Evolutionary conservation across 2,113 vertebrate species (phyloP).

Genomic region (Etheostoma spectabile): DNA sequence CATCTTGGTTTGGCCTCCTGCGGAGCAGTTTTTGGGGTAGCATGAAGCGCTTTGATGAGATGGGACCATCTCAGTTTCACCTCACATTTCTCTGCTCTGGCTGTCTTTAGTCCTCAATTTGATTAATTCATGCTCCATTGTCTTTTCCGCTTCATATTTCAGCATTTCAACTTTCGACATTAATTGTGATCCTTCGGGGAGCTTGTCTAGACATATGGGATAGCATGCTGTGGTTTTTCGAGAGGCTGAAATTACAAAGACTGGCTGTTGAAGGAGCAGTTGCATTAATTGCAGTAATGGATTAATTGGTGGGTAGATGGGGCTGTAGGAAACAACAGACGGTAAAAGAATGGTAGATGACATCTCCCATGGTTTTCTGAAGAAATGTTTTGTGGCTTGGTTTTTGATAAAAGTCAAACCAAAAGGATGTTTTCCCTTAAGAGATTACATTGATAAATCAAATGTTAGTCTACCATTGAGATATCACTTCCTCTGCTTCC

Average conservation of each 20-base stretch:
- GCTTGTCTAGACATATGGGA: constrained; percentile 19
- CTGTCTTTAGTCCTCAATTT: constrained; percentile 40
- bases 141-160: constrained; percentile 53
- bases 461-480: background rate
- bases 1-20: constrained; percentile 30
- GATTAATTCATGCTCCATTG: constrained; percentile 56
- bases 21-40: constrained; percentile 18
- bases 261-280: constrained; percentile 58
- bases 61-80: background rate
- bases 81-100: constrained; percentile 12
- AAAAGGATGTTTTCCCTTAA: background rate
- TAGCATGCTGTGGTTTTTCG: constrained; percentile 31
- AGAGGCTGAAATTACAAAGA: constrained; percentile 56
- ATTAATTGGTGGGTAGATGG: constrained; percentile 58
- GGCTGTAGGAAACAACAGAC: constrained; percentile 33
- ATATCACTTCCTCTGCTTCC: background rate
- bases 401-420: background rate
- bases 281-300: constrained; percentile 51
- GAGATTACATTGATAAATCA: background rate
- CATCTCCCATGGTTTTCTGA: constrained; percentile 21
- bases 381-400: background rate
- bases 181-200: constrained; percentile 52
- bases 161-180: constrained; percentile 52
- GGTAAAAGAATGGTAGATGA: constrained; percentile 28
- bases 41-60: constrained; percentile 43